Evolutionary conservation across 2,797 vertebrate genomes (phyloP), one percentile per base, ranked within the genome.

Genomic region (Hirundo rustica): DNA sequence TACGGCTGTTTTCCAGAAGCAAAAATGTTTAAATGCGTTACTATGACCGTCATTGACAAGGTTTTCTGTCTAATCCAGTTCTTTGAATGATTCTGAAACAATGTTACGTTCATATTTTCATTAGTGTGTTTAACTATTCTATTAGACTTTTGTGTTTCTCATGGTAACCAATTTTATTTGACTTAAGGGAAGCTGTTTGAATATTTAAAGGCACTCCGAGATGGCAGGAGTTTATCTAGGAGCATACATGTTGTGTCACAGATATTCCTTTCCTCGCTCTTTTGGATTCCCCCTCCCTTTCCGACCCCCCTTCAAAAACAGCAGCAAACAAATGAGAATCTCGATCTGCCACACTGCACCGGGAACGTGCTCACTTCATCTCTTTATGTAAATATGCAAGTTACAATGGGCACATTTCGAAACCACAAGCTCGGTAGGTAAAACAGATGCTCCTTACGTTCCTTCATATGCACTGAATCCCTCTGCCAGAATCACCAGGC

Each of bases 81-180:
- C 74, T 54, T 53, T 22, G 57, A 83, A 84, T 55, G 77, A 90
- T 96, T 75, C 92, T 47, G 57, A 83, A 85, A 72, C 88, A 94
- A 91, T 66, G 53, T 38, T 29, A 84, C 64, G 21, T 92, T 85
- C 83, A 60, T 21, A 61, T 95, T 90, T 83, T 85, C 88, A 95
- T 82, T 55, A 66, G 36, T 1, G 47, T 50, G 92, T 68, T 74
- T 66, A 96, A 95, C 93, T 96, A 89, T 62, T 93, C 94, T 60
- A 94, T 95, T 84, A 93, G 73, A 96, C 93, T 96, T 97, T 96
- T 95, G 93, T 96, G 96, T 96, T 96, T 96, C 96, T 97, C 96
- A 96, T 93, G 96, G 94, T 97, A 96, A 96, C 96, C 96, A 57
- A 93, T 96, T 95, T 94, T 94, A 96, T 95, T 96, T 93, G 91